These are phyloP conservation scores for Lottia gigantea DNA, from an alignment of 2,888 invertebrate species.

Conservation along the genomic window DNA sequence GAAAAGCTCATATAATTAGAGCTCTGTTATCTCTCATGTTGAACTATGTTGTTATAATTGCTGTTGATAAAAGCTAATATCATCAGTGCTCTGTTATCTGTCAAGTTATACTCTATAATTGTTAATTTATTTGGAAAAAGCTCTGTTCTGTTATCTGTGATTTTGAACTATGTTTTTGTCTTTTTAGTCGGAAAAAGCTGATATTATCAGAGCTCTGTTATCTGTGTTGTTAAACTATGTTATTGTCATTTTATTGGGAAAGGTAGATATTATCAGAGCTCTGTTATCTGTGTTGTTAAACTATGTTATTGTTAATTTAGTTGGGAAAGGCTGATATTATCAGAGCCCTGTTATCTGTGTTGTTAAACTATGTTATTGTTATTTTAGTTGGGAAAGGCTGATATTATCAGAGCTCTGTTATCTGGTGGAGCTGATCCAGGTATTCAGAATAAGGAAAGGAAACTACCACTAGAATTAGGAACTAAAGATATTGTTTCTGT, in stretches of 20 bases:
- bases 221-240: constrained; percentile 59
- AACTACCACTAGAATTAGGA: constrained; percentile 73
- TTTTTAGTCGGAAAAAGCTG: too few species aligned
- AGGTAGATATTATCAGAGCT: constrained; percentile 73
- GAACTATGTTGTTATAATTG: too few species aligned
- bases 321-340: constrained; percentile 73
- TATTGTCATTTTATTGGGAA: constrained; percentile 72
- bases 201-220: too few species aligned
- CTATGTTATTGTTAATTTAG: constrained; percentile 55
- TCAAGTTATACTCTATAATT: too few species aligned
- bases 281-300: constrained; percentile 68
- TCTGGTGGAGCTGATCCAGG: constrained; percentile 75
- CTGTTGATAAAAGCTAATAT: too few species aligned
- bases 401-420: constrained; percentile 74
- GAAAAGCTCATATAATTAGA: too few species aligned
- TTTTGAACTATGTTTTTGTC: too few species aligned
- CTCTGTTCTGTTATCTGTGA: too few species aligned
- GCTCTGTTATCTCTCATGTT: too few species aligned
- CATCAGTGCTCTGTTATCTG: too few species aligned
- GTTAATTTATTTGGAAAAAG: too few species aligned
- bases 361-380: constrained; percentile 8
- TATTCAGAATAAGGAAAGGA: constrained; percentile 72
- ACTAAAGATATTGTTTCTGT: constrained; percentile 71
- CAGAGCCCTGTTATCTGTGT: constrained; percentile 71
- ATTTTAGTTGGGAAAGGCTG: constrained; percentile 71